These are phyloP conservation scores for Melanotaenia pygmaea DNA, from an alignment of 2,797 vertebrate species.

Conservation along the genomic window DNA sequence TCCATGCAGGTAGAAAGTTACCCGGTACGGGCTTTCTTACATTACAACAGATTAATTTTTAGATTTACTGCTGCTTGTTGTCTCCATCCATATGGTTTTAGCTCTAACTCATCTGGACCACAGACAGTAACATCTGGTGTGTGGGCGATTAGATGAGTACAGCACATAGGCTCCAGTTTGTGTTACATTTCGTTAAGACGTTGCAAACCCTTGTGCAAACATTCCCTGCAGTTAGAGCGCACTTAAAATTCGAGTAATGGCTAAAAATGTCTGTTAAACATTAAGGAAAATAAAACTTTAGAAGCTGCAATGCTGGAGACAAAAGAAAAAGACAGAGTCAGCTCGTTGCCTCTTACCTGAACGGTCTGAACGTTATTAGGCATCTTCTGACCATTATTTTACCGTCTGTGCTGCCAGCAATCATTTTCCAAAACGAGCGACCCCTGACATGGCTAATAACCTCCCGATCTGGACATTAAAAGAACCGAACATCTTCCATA, in stretches of 20 bases:
- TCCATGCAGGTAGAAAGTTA: conserved; percentile 33
- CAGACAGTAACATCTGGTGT: conserved; percentile 35
- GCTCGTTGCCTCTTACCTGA: conserved; percentile 86
- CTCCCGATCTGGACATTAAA: conserved; percentile 56
- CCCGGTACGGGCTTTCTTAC: conserved; percentile 15
- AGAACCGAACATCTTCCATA: conserved; percentile 48
- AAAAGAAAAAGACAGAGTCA: background rate
- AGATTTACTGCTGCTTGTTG: conserved; percentile 16
- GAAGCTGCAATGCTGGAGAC: background rate
- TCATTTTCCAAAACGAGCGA: conserved; percentile 78
- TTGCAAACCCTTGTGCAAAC: background rate
- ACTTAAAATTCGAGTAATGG: background rate
- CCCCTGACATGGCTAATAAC: conserved; percentile 64
- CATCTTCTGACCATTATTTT: conserved; percentile 96
- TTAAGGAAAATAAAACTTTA: background rate
- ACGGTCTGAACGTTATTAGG: conserved; percentile 93
- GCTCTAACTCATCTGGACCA: conserved; percentile 28
- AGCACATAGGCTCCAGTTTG: background rate
- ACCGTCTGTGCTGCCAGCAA: conserved; percentile 87
- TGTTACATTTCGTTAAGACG: background rate
- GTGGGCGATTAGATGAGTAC: background rate
- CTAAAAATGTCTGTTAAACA: background rate
- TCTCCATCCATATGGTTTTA: conserved; percentile 27
- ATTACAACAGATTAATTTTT: conserved; percentile 5
- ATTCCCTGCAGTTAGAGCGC: background rate